Base-by-base conservation (phyloP, 2,113 vertebrate species). In the Zosterops japonicus region DNA sequence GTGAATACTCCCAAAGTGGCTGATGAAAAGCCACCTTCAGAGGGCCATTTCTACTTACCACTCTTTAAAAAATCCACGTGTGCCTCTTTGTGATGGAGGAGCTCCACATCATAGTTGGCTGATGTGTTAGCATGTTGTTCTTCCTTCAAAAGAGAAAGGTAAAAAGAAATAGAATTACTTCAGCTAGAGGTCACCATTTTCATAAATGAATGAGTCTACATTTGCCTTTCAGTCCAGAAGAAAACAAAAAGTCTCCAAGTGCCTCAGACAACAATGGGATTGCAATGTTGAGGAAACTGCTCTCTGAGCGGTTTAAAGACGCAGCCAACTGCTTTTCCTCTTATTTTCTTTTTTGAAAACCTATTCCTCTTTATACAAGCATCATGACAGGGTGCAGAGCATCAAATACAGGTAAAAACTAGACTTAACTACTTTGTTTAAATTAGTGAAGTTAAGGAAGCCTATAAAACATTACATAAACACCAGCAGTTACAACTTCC, bases 71-170 rank as follows among this genome's bases (percentile, higher is more conserved):
- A 99, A 95, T 99, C 99, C 86, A 99, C 97, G 2, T 99, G 99
- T 36, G 99, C 99, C 59, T 99, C 99, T 96, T 98, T 98, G 97
- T 99, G 99, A 97, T 99, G 99, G 94, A 99, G 98, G 7, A 99
- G 98, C 83, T 99, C 99, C 24, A 99, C 99, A 69, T 99, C 99
- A 8, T 99, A 99, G 97, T 99, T 99, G 84, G 99, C 99, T 12
- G 99, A 99, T 27, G 99, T 99, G 96, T 99, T 99, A 80, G 99
- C 99, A 61, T 99, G 99, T 53, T 99, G 99, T 93, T 99, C 99
- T 97, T 99, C 99, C 99, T 99, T 98, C 70, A 97, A 96, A 93
- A 97, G 95, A 92, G 8, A 93, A 87, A 82, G 21, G 69, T 0
- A 87, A 23, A 87, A 41, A 83, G 12, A 39, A 50, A 44, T 1